Conservation (phyloP, 1,140 invertebrate genomes). For the Apis mellifera region Amel_HAv3.1 CM009931.2:24010001-24010500, state of each 20-base stretch:
- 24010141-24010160: not conserved
- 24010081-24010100: not conserved
- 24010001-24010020: too few relatives aligned
- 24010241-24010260: not conserved
- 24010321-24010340: too few relatives aligned
- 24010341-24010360: too few relatives aligned
- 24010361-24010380: not conserved
- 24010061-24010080: not conserved
- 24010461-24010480: not conserved
- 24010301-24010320: not conserved
- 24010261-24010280: not conserved
- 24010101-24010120: not conserved
- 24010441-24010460: not conserved
- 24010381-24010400: not conserved
- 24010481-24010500: not conserved
- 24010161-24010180: conserved; percentile 11
- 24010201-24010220: not conserved
- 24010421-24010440: not conserved
- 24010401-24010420: conserved; percentile 15
- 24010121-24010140: conserved; percentile 5
- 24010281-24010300: not conserved
- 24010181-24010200: conserved; percentile 3
- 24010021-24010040: too few relatives aligned
- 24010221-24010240: not conserved
- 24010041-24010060: not conserved